phyloP scores from a whole-genome alignment of 2,113 vertebrate genomes.

The Gavialis gangeticus region DNA sequence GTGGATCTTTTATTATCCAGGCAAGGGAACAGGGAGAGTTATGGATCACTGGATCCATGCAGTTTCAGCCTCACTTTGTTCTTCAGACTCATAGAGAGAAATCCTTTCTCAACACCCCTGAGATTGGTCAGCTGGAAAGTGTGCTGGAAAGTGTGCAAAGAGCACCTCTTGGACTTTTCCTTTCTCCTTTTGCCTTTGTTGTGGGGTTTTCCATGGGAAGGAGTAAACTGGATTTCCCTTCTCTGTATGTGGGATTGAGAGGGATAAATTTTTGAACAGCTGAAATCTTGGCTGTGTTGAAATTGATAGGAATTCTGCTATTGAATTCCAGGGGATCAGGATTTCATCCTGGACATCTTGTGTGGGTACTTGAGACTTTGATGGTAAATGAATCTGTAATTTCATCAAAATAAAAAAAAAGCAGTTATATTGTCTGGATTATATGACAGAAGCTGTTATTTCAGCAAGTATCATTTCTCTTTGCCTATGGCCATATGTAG shows the following conservation, averaged over 20 bases:
- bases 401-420: neutral
- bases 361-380: neutral
- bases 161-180: neutral
- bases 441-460: too few species aligned
- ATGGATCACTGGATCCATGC: neutral
- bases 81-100: neutral
- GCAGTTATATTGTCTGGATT: neutral
- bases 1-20: neutral
- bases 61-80: neutral
- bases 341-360: neutral
- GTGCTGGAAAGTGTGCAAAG: neutral
- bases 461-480: neutral
- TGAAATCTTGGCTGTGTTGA: neutral
- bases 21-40: neutral
- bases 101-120: neutral
- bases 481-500: neutral
- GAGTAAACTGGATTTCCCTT: neutral
- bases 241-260: accelerated
- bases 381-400: accelerated
- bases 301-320: neutral
- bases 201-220: neutral
- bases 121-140: too few species aligned
- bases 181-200: neutral
- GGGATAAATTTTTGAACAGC: neutral
- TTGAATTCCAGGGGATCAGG: neutral